phyloP scores from a whole-genome alignment of 2,888 invertebrate species.

The Mythimna ferrago region DNA sequence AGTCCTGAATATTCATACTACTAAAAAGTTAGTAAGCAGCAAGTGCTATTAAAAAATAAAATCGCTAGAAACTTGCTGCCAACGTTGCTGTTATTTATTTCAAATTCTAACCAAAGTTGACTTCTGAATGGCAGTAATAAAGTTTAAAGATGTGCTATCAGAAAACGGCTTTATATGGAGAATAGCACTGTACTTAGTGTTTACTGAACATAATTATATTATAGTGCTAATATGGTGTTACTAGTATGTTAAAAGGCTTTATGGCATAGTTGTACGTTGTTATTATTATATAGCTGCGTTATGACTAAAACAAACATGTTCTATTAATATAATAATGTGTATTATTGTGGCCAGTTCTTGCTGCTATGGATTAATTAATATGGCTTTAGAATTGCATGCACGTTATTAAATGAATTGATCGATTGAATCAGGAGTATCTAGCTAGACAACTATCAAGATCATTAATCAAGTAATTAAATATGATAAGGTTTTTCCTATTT shows the following conservation, averaged over 20 bases:
- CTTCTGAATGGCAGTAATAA: neutral
- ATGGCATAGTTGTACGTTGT: conserved; percentile 4
- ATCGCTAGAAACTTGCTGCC: neutral
- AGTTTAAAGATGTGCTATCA: conserved; percentile 18
- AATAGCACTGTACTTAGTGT: neutral
- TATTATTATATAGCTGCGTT: conserved; percentile 5
- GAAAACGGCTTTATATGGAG: neutral
- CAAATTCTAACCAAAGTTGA: neutral
- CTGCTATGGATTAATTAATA: neutral
- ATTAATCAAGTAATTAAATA: neutral
- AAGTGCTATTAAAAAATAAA: neutral
- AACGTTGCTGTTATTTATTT: neutral
- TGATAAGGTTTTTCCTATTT: conserved; percentile 1
- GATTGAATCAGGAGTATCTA: too few relatives aligned
- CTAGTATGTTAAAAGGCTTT: neutral
- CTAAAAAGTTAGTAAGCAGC: too few relatives aligned
- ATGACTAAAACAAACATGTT: conserved; percentile 3
- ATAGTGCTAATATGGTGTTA: conserved; percentile 10
- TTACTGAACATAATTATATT: conserved; percentile 6
- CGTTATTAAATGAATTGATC: neutral
- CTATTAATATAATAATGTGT: conserved; percentile 1
- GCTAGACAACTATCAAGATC: neutral
- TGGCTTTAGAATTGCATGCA: neutral
- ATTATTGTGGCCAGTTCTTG: neutral
- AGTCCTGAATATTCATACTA: neutral